Percentiles rank a stretch among this genome's conserved stretches.
Conservation (phyloP, 2,797 vertebrate genomes). For the Chiroxiphia lanceolata region DNA sequence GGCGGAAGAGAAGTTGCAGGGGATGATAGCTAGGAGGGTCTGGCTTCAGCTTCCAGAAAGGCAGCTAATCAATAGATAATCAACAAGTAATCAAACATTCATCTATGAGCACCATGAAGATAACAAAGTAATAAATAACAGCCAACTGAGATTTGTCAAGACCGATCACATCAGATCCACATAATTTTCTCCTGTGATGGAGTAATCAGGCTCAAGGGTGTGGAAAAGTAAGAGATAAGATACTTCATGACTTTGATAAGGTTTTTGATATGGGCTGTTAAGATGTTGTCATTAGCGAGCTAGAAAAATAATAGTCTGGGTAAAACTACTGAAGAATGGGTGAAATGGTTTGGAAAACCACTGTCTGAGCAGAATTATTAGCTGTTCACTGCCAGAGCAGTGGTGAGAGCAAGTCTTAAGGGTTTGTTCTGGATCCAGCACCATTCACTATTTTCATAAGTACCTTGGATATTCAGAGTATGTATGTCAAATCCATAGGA, state of each 20-base stretch:
- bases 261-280: background rate
- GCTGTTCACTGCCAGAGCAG: background rate
- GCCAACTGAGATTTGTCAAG: background rate
- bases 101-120: background rate
- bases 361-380: background rate
- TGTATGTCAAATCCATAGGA: background rate
- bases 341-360: background rate
- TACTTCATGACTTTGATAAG: background rate
- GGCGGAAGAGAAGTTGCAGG: background rate
- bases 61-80: background rate
- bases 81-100: background rate
- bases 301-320: background rate
- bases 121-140: slow-evolving; percentile 14
- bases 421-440: background rate
- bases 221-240: background rate
- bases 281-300: background rate
- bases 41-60: background rate
- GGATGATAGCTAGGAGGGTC: background rate
- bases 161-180: background rate
- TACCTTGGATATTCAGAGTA: background rate
- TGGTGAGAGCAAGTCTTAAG: background rate
- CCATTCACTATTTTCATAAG: background rate
- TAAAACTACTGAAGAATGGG: background rate
- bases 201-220: background rate
- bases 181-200: background rate